Conservation (phyloP, 2,888 invertebrate genomes). For the Torymus aiolomorphi region DNA sequence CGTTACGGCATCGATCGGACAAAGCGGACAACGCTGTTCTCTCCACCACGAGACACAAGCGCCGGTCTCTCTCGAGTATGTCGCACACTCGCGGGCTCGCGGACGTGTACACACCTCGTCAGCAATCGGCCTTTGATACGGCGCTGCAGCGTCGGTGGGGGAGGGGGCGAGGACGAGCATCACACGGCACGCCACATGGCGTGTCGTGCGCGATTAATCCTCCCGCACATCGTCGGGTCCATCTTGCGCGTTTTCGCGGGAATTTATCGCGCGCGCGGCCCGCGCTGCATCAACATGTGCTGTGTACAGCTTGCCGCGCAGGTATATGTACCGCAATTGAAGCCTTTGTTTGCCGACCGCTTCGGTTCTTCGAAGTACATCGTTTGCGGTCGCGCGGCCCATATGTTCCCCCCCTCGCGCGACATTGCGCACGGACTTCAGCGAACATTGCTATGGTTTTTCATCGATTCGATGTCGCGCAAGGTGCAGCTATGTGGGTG, state of each 20-base stretch:
- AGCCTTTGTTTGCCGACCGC: too few species aligned
- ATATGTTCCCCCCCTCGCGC: too few species aligned
- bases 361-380: too few species aligned
- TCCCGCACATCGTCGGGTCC: not conserved
- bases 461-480: too few species aligned
- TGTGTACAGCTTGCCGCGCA: too few species aligned
- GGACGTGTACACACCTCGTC: slow-evolving; percentile 20
- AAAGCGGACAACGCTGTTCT: slow-evolving; percentile 7
- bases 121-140: slow-evolving; percentile 19
- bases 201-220: slow-evolving; percentile 21
- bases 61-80: not conserved
- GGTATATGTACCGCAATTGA: too few species aligned
- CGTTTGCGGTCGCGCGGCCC: too few species aligned
- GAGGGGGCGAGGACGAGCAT: not conserved
- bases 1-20: slow-evolving; percentile 25
- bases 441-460: too few species aligned
- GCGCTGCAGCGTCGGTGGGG: not conserved
- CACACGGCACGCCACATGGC: slow-evolving; percentile 37
- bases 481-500: too few species aligned
- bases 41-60: slow-evolving; percentile 9
- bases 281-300: too few species aligned
- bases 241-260: not conserved
- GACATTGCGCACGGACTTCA: too few species aligned
- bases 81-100: not conserved
- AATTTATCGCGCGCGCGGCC: too few species aligned